Percentiles rank a stretch among this genome's conserved stretches.
These are phyloP conservation scores for Dryococelus australis DNA, from an alignment of 2,888 invertebrate species.

Conservation along the genomic window DNA sequence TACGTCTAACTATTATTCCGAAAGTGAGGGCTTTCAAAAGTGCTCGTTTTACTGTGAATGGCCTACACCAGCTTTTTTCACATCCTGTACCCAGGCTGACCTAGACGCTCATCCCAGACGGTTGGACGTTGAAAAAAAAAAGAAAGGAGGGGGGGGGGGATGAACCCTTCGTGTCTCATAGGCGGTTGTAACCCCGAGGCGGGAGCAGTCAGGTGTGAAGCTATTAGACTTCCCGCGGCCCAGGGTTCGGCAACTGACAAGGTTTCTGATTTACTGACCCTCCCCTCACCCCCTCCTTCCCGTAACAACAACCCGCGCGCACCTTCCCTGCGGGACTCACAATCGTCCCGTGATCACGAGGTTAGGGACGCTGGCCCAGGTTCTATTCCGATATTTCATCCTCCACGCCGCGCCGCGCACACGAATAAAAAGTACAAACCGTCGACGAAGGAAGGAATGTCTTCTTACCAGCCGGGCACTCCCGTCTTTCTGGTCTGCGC, in stretches of 20 bases:
- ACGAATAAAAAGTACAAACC: neutral
- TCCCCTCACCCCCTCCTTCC: neutral
- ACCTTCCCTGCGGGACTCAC: neutral
- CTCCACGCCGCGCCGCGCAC: neutral
- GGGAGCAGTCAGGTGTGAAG: neutral
- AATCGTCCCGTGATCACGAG: neutral
- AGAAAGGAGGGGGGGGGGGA: no score
- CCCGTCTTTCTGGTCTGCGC: no score
- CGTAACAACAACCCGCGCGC: neutral
- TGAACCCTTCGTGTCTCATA: neutral
- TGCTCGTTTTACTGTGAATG: no score
- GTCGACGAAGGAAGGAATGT: neutral
- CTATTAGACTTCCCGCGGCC: conserved; percentile 11
- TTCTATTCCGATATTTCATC: neutral
- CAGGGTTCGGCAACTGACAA: conserved; percentile 1
- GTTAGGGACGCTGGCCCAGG: neutral
- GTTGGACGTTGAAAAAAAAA: no score
- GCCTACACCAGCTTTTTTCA: no score
- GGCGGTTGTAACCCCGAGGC: neutral
- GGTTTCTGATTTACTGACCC: neutral
- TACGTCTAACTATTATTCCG: no score
- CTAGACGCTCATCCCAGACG: no score
- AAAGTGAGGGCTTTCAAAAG: no score
- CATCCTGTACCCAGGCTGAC: no score
- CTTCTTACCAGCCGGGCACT: neutral